Evolutionary conservation across 2,888 invertebrate species (phyloP).

Genomic region (Eristalis pertinax): DNA sequence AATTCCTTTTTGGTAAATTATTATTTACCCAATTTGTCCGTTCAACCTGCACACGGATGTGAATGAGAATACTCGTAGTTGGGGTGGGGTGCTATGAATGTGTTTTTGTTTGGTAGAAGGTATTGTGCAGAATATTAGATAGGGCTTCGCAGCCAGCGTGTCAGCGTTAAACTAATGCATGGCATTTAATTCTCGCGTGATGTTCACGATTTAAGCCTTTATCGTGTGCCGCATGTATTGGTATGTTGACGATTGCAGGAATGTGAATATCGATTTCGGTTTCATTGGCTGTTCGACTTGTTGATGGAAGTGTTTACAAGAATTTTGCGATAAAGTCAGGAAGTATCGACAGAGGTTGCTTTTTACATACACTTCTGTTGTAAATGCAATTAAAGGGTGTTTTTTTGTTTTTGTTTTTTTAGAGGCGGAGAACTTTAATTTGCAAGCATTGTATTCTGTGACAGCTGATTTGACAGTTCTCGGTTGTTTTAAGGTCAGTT

Average conservation of each 20-base stretch:
- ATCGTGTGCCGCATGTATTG: neutral
- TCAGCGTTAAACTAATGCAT: slow-evolving; percentile 36
- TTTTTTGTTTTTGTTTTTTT: too few relatives aligned
- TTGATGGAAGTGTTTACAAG: slow-evolving; percentile 35
- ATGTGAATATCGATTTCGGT: slow-evolving; percentile 55
- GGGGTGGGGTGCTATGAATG: neutral
- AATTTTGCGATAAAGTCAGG: slow-evolving; percentile 8
- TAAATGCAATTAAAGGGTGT: too few relatives aligned
- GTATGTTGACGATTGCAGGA: slow-evolving; percentile 11
- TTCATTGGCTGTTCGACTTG: slow-evolving; percentile 32
- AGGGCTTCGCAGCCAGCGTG: slow-evolving; percentile 47
- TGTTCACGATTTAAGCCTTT: slow-evolving; percentile 54
- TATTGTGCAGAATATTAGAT: neutral
- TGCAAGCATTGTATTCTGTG: too few relatives aligned
- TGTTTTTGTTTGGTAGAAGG: too few relatives aligned
- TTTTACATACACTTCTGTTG: neutral
- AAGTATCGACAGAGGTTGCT: neutral
- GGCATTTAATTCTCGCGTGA: slow-evolving; percentile 51
- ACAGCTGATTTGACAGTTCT: too few relatives aligned
- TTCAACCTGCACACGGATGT: slow-evolving; percentile 3
- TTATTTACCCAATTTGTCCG: slow-evolving; percentile 21
- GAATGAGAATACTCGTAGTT: neutral
- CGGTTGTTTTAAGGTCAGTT: too few relatives aligned
- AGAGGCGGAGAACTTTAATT: too few relatives aligned
- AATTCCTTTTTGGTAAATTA: slow-evolving; percentile 33